Base-by-base conservation (phyloP, 2,888 invertebrate genomes). In the Amaurobius ferox region DNA sequence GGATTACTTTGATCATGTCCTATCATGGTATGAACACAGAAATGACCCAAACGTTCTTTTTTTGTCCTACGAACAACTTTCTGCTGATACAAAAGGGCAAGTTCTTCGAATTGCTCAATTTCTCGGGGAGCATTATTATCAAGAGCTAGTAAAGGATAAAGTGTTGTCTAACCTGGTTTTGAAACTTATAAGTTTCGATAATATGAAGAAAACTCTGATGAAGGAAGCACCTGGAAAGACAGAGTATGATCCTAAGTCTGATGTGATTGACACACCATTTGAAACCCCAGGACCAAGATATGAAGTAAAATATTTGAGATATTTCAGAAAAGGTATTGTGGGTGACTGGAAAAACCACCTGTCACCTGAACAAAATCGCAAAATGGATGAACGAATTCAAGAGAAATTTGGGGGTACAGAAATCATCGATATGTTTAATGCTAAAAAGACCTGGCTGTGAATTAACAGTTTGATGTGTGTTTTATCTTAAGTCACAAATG, bases 271-370 rank as follows among this genome's bases (percentile, higher is more conserved):
- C 88, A 71, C 76, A 3, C 78, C 78, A 6, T 64, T 81, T n/a
- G 13, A 68, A 5, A 30, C 35, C 1, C 72, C 80, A 16, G 66
- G 72, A 6, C 72, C 87, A 0, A 32, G 78, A n/a, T 79, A 77
- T 29, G 87, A 81, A 30, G 76, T 81, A 1, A 74, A 87, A 32
- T 79, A 87, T 30, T 29, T 87, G 66, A 81, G 32, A 64, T 79
- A 87, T 44, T 87, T 87, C 80, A 23, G 89, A 11, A 89, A 89
- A 90, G 91, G 91, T 16, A 88, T 88, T n/a, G 91, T 92, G 1
- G 92, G 92, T 2, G 91, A 92, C 87, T 92, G 92, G 92, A 90
- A 90, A 88, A 90, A 90, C 44, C 90, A 91, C 78, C 91, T 92
- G 88, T 91, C 91, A 0, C 90, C 90, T 29, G 89, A 88, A 28